Percentiles rank a stretch among this genome's conserved stretches.
These are phyloP conservation scores for Melanocharis versteri DNA, from an alignment of 2,113 vertebrate genomes.

Conservation along the genomic window DNA sequence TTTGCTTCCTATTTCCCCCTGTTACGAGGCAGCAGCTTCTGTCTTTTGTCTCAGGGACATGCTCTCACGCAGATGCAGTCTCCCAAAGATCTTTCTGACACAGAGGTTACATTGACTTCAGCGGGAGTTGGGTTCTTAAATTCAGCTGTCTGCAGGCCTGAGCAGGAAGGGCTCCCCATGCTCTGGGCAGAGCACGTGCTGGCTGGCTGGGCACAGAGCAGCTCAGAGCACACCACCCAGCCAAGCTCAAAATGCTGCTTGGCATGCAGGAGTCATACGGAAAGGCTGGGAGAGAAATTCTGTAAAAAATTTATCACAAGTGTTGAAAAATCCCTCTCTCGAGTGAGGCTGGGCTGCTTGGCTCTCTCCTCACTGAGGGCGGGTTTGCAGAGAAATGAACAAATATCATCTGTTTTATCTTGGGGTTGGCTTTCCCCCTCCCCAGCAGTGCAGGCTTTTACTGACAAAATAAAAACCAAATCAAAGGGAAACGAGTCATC, in stretches of 20 bases:
- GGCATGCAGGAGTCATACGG: neutral
- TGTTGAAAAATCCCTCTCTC: neutral
- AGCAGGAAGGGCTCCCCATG: neutral
- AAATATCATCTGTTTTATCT: neutral
- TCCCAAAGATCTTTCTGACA: neutral
- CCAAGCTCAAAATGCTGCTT: neutral
- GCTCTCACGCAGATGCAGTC: neutral
- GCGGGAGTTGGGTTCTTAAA: neutral
- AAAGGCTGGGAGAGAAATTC: neutral
- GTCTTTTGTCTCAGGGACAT: neutral
- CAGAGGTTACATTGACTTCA: neutral
- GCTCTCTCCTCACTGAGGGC: neutral
- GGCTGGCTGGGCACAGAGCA: neutral
- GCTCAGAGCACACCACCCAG: neutral
- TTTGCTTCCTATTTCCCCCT: neutral
- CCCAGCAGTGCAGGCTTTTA: neutral
- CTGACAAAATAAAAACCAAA: neutral
- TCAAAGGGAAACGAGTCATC: neutral
- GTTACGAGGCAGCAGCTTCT: neutral
- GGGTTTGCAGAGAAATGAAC: neutral
- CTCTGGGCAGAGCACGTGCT: neutral
- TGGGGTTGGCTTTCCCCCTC: neutral
- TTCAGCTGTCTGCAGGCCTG: neutral
- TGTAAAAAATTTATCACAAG: slow-evolving; percentile 40
- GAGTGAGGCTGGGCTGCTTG: neutral